These are phyloP conservation scores for Batillaria attramentaria DNA, from an alignment of 1,140 invertebrate species.

Conservation along the genomic window DNA sequence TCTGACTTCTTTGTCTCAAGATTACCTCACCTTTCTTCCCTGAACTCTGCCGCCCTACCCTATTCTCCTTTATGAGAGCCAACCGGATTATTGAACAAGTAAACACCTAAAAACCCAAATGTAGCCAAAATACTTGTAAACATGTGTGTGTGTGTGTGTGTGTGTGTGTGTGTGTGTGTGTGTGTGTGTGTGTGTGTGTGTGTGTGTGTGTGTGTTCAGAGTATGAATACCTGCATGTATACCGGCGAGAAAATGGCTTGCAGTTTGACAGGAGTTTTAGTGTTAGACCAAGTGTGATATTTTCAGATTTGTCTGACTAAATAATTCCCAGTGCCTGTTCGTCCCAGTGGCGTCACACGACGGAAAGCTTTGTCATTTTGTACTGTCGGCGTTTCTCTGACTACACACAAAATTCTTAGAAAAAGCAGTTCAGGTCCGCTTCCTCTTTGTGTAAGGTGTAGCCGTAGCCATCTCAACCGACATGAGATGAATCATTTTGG, in stretches of 20 bases:
- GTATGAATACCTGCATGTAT: background rate
- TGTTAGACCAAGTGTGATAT: background rate
- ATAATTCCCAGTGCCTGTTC: background rate
- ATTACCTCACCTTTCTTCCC: no score
- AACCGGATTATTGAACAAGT: background rate
- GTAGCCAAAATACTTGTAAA: background rate
- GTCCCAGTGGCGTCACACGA: background rate
- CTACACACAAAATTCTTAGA: no score
- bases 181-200: background rate
- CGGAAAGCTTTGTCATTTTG: background rate
- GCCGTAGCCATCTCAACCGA: no score
- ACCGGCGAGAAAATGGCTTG: background rate
- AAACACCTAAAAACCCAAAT: background rate
- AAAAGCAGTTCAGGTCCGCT: no score
- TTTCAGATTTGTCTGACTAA: background rate
- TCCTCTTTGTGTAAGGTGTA: no score
- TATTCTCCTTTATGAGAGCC: background rate
- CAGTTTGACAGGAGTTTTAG: background rate
- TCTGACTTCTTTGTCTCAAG: no score
- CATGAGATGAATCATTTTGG: no score
- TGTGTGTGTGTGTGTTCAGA: background rate
- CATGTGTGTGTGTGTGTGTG: background rate
- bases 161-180: background rate
- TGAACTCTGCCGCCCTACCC: background rate
- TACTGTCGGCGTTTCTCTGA: background rate